Base-by-base conservation (phyloP, 1,140 invertebrate genomes). In the Helicorthomorpha holstii region DNA sequence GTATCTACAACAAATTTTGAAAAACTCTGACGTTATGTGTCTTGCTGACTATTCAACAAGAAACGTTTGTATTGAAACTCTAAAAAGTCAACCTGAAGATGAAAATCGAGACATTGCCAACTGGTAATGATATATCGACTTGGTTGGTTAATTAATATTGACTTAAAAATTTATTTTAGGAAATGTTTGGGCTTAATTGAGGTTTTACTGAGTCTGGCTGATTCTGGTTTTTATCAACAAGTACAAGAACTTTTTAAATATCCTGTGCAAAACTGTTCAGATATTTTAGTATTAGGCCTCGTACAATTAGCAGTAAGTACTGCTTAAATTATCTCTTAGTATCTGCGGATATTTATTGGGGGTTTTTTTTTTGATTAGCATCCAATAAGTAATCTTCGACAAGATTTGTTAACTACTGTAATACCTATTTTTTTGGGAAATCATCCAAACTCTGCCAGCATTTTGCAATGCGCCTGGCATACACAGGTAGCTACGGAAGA, bases 391-490 rank as follows among this genome's bases (percentile, higher is more conserved):
- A 64, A 60, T 7, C 49, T 71, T 27, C 66, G 68, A 50, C 85
- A 91, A 67, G 91, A 96, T 64, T 65, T 95, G 38, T 73, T 95
- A 26, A 78, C 79, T 44, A 82, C 75, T 41, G 65, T 95, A 10
- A 85, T 97, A 64, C 87, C 89, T 1, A 82, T 90, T 50, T 96
- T 96, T 68, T 70, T 96, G 16, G 81, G 82, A 14, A 94, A 92
- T 71, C 91, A 96, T 75, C 86, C 88, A 1, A 96, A 96, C 67
- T 86, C 86, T 48, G 88, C 78, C 54, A 85, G 88, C 16, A 85
- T 97, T 50, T 70, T 98, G 23, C 89, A 95, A 67, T 83, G 91
- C 65, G 89, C 90, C 1, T 97, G 94, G 94, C 88, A 75, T 57
- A 66, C 67, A 59, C 71, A 70, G 65, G 69, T 68, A 56, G 48